Evolutionary conservation across 2,888 invertebrate species (phyloP).

Genomic region (Agrotis exclamationis): DNA sequence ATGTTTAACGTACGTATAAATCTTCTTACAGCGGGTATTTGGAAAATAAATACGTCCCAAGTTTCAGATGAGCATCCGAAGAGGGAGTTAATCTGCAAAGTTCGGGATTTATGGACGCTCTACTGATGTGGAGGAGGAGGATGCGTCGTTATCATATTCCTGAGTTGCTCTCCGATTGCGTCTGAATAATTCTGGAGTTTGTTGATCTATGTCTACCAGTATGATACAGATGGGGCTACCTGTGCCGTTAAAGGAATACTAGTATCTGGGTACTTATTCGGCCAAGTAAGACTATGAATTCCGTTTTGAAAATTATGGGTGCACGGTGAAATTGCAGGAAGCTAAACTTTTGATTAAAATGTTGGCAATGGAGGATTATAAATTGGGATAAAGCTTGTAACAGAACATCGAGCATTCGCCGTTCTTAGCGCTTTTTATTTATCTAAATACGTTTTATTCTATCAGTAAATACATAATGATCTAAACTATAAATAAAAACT

Average conservation of each 20-base stretch:
- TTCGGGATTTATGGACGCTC: conserved; percentile 69
- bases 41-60: conserved; percentile 67
- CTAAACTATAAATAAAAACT: no score
- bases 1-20: conserved; percentile 47
- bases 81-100: conserved; percentile 72
- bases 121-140: conserved; percentile 41
- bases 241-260: not conserved
- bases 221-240: not conserved
- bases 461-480: no score
- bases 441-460: no score
- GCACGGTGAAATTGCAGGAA: no score
- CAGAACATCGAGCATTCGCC: no score
- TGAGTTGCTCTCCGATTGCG: conserved; percentile 20
- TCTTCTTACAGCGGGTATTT: conserved; percentile 52
- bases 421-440: no score
- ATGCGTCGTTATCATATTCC: conserved; percentile 44
- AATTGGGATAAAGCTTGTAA: not conserved
- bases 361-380: not conserved
- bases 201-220: not conserved
- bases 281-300: not conserved
- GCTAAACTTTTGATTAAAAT: not conserved
- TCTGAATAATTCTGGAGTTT: conserved; percentile 30
- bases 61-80: conserved; percentile 59
- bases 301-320: no score
- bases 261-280: not conserved